Evolutionary conservation across 1,140 invertebrate genomes (phyloP), one percentile per base, ranked within the genome.

Genomic region (Zaprionus africanus): DNA sequence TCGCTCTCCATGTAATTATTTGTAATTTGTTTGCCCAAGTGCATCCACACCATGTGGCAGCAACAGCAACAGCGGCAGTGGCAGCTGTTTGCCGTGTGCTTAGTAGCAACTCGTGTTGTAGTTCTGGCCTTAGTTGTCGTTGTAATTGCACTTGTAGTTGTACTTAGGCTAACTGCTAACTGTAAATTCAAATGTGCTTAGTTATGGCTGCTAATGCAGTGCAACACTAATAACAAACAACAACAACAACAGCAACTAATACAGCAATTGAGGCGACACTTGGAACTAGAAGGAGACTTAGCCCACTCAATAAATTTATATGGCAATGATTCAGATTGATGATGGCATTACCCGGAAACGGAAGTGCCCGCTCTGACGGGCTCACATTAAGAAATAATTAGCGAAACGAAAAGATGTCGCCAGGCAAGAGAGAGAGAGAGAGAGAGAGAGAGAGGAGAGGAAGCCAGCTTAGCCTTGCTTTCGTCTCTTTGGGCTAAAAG

Each of bases 21-120:
- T 81, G 84, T 88, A 88, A 88, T 88, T 88, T 88, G 84, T 88
- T 88, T 83, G 81, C 78, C 67, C 78, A 84, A 88, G 73, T 83
- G 82, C 64, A 69, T 57, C 72, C 19, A 66, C 68, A 64, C 19
- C 59, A 34, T 54, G 68, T 41, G 49, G 19, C 67, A 41, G 28
- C 28, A 31, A 28, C 28, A 28, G 28, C 34, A 19, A 17, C 13
- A 15, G 38, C n/a, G 38, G 38, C 38, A 41, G 38, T 41, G 38
- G 38, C 38, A 41, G 15, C 38, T 41, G 38, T 34, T 34, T 34
- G 31, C 31, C 31, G 9, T 34, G 31, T 34, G 31, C 31, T 34
- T 11, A 34, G 9, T 13, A 17, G 5, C 15, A n/a, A 17, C n/a
- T 43, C 15, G n/a, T 46, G 41, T 46, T 11, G 41, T 17, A 17